Base-by-base conservation (phyloP, 2,888 invertebrate species). In the Hedya salicella region DNA sequence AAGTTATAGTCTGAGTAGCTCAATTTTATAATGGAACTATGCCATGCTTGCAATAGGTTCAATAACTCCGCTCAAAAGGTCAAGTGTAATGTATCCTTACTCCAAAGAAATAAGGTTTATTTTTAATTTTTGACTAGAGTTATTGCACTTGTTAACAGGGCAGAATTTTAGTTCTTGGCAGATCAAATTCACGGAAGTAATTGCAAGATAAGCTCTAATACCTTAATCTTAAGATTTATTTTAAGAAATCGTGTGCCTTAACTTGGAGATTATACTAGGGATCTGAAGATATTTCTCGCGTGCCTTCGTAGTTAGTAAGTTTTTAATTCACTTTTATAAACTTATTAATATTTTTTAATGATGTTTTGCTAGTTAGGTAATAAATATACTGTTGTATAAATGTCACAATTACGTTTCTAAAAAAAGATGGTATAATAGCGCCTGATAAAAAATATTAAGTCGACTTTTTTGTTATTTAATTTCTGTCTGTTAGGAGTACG, bases 181-280 rank as follows among this genome's bases (percentile, higher is more conserved):
- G 60, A 53, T 40, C 36, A 59, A 36, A 46, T 39, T 52, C 14
- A 30, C 17, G 39, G 42, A 57, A 44, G 21, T 52, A 13, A n/a
- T 49, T 63, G 39, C 40, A 57, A 44, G 46, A 46, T 65, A 65
- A 68, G 60, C 59, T 60, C 17, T 71, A 62, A 52, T 52, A 52
- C 25, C 49, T 67, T 61, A 30, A 40, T 17, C 13, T 42, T 67
- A 67, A 67, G 54, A 21, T 46, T 6, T 61, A 60, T 19, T 64
- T 57, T 70, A 77, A 74, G 76, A 74, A 79, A 77, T 75, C 62
- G 85, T 80, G 88, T 88, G 88, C 88, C 88, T 88, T 88, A 85
- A 75, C 48, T 83, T 78, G 78, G 88, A 89, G 83, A 88, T 88
- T 85, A 85, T 77, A 74, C 72, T 74, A 63, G 49, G 78, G 89